These are phyloP conservation scores for Tupiocoris notatus DNA, from an alignment of 2,888 invertebrate genomes.

Conservation along the genomic window DNA sequence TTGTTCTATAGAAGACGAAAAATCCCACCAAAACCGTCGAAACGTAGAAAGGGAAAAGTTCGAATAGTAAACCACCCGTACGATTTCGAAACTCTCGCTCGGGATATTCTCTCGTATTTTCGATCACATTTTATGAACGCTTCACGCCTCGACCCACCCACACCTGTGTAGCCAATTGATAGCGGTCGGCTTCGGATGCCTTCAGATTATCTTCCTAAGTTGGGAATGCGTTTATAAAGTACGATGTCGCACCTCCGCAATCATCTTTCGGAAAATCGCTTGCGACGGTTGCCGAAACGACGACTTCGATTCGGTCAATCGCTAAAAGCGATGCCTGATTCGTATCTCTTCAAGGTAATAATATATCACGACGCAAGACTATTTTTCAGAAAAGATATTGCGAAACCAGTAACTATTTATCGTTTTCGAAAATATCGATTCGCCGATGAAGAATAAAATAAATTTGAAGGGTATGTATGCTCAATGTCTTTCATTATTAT, in stretches of 20 bases:
- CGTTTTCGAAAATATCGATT: no score
- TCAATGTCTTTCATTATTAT: no score
- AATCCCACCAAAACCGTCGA: no score
- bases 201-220: neutral
- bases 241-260: neutral
- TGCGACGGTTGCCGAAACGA: neutral
- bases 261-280: neutral
- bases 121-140: neutral
- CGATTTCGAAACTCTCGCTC: neutral
- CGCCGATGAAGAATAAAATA: no score
- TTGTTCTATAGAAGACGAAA: no score
- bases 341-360: neutral
- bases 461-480: no score
- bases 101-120: neutral
- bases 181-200: neutral
- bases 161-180: neutral
- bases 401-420: no score
- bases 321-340: neutral
- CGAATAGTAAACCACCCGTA: no score
- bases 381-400: no score
- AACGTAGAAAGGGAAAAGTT: no score
- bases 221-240: neutral
- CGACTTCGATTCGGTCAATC: neutral
- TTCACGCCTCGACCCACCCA: neutral
- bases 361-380: no score